phyloP scores from a whole-genome alignment of 2,888 invertebrate species.

The Vanessa cardui region DNA sequence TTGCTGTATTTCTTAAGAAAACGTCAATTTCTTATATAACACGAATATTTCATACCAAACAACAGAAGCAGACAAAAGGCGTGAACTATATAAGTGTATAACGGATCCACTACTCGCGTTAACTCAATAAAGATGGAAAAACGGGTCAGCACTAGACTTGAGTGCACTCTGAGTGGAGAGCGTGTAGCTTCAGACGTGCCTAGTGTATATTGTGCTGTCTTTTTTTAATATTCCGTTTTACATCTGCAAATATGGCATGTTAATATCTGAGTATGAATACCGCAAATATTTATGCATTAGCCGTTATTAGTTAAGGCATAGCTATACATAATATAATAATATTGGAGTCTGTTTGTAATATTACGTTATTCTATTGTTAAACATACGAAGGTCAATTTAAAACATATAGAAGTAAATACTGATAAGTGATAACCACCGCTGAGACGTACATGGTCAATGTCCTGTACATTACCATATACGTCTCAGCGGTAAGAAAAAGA shows the following conservation, averaged over 20 bases:
- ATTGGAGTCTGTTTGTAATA: too few relatives aligned
- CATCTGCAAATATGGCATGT: neutral
- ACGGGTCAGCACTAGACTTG: slow-evolving; percentile 28
- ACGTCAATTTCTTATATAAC: neutral
- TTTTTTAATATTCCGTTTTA: neutral
- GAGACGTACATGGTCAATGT: too few relatives aligned
- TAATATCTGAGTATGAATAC: too few relatives aligned
- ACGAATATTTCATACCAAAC: neutral
- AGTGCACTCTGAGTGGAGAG: slow-evolving; percentile 24
- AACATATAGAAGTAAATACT: too few relatives aligned
- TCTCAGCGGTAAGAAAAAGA: too few relatives aligned
- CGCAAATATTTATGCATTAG: too few relatives aligned
- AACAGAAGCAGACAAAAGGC: slow-evolving; percentile 23
- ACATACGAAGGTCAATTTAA: too few relatives aligned
- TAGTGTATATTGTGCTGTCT: neutral
- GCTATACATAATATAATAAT: too few relatives aligned
- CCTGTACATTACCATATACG: too few relatives aligned
- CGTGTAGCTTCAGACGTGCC: neutral
- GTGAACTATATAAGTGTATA: slow-evolving; percentile 23
- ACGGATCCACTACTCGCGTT: slow-evolving; percentile 16
- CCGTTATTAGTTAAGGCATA: too few relatives aligned
- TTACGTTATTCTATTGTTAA: too few relatives aligned
- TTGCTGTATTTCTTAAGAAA: neutral
- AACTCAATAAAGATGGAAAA: slow-evolving; percentile 30
- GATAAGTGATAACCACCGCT: too few relatives aligned